Evolutionary conservation across 2,797 vertebrate species (phyloP), one percentile per base, ranked within the genome.

Genomic region (Eulemur rubriventer): DNA sequence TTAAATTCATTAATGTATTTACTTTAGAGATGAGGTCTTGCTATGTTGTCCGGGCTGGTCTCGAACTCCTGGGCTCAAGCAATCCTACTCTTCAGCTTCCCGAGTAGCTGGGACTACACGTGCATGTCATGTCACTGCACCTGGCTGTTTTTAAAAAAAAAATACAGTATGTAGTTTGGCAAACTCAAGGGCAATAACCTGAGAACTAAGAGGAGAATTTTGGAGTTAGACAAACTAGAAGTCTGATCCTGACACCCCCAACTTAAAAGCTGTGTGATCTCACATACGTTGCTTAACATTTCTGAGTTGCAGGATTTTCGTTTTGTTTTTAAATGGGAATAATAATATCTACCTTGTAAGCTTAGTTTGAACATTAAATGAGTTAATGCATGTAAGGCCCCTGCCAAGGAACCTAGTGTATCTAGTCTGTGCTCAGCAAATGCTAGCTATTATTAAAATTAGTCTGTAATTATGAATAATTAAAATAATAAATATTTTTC

Each of bases 311-410:
- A 84, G 30, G 17, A 22, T 11, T 43, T 84, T 67, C 35, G 17
- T 35, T 94, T 92, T 93, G 10, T 46, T 90, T 95, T 78, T 46
- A 86, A 84, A 33, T 65, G 22, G 48, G 17, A 80, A 8, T 50
- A 73, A 48, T 63, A 65, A 46, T 41, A 85, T 14, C 48, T 87
- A 52, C 28, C 33, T 89, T 94, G 46, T 59, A 89, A 85, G 38
- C 28, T 91, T 79, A 82, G 76, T 94, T 83, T 87, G 16, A 80
- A 76, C 55, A 78, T 89, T 89, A 79, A 91, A 41, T 93, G 41
- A 90, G 16, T n/a, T 89, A 96, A 52, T 43, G 28, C 14, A 79
- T 65, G 61, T 43, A 69, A 85, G 38, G 26, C 22, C 28, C n/a
- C 76, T 86, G 50, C 46, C 6, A 73, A 65, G 35, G 41, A 76